These are phyloP conservation scores for Alosa sapidissima DNA, from an alignment of 2,797 vertebrate genomes.

Conservation along the genomic window DNA sequence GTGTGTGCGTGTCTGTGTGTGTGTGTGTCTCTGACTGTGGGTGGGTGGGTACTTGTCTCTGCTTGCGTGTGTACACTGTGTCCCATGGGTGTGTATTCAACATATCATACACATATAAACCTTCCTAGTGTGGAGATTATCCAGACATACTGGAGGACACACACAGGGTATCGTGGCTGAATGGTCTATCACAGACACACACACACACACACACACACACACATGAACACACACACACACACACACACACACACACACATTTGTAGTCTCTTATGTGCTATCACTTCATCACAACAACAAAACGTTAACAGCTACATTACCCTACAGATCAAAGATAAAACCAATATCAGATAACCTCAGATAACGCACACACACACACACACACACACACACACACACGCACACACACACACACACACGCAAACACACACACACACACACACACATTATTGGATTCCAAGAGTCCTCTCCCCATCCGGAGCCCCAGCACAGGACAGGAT, in stretches of 20 bases:
- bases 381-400: too few relatives aligned
- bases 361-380: background rate
- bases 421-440: background rate
- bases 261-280: background rate
- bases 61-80: too few relatives aligned
- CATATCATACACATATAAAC: background rate
- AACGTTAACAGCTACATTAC: background rate
- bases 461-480: background rate
- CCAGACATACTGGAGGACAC: background rate
- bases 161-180: too few relatives aligned
- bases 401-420: conserved; percentile 5
- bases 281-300: background rate
- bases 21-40: background rate
- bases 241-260: background rate
- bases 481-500: background rate
- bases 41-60: background rate
- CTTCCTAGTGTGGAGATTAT: background rate
- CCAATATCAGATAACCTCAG: background rate
- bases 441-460: background rate
- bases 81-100: background rate
- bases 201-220: background rate
- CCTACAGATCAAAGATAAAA: background rate
- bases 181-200: too few relatives aligned
- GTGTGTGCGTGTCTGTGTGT: background rate
- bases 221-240: background rate